phyloP scores from a whole-genome alignment of 2,888 invertebrate species.

The Pachycephus smyrnensis region DNA sequence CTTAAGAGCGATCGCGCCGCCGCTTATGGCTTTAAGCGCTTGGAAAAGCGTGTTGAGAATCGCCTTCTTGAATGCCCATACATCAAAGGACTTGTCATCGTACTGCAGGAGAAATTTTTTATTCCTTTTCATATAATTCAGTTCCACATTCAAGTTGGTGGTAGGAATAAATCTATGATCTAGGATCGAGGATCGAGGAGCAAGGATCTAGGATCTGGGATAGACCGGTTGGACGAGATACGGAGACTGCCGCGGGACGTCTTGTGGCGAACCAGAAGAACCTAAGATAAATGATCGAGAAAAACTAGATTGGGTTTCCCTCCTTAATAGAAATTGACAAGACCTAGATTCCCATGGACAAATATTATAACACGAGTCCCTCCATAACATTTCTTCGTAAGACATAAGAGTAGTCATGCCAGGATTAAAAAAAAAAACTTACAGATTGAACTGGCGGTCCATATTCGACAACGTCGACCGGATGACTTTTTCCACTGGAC shows the following conservation, averaged over 20 bases:
- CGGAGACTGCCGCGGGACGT: too few relatives aligned
- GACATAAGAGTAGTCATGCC: not conserved
- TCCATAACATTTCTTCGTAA: not conserved
- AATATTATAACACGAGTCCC: too few relatives aligned
- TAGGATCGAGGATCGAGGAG: not conserved
- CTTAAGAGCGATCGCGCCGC: slow-evolving; percentile 88
- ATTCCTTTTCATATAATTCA: too few relatives aligned
- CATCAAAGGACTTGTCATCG: slow-evolving; percentile 69
- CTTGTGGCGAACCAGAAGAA: not conserved
- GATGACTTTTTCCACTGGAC: slow-evolving; percentile 41
- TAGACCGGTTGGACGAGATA: too few relatives aligned
- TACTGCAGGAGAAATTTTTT: slow-evolving; percentile 33
- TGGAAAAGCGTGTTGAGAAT: slow-evolving; percentile 86
- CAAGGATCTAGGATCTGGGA: too few relatives aligned
- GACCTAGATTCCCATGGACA: slow-evolving; percentile 31
- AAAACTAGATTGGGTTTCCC: slow-evolving; percentile 48
- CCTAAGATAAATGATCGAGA: slow-evolving; percentile 17
- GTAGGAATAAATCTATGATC: too few relatives aligned
- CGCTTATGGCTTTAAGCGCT: slow-evolving; percentile 89
- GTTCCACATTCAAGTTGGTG: too few relatives aligned
- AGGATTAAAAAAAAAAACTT: slow-evolving; percentile 19
- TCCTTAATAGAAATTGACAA: slow-evolving; percentile 38
- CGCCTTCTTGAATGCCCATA: slow-evolving; percentile 84
- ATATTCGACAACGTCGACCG: slow-evolving; percentile 31
- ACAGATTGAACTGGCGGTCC: slow-evolving; percentile 36